Base-by-base conservation (phyloP, 1,140 invertebrate species). In the Drosophila guanche region DNA sequence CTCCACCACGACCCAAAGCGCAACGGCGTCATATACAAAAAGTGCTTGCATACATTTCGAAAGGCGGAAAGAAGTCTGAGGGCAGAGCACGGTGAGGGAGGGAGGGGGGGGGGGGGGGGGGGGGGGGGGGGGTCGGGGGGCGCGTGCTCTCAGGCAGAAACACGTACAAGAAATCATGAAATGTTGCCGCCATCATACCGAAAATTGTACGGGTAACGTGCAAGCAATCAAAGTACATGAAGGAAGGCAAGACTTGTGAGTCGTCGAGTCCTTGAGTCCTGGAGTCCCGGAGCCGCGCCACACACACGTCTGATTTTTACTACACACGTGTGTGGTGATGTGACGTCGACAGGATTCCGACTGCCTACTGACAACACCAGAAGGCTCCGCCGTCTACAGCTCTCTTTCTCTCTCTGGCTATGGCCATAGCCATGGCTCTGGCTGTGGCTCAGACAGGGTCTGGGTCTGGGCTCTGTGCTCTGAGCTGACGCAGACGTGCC, bases 161-260 rank as follows among this genome's bases (percentile, higher is more conserved):
- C 86, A 90, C 86, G 86, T 90, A 90, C 76, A 55, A 74, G 81
- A 90, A 90, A 90, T 90, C 86, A 90, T 90, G 86, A 90, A 89
- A 90, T 89, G 86, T 89, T 89, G 86, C 86, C 78, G 78, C 79
- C 86, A 86, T 86, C 81, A 86, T 86, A 81, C 81, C 83, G 78
- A 89, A 85, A 89, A 89, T 86, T 86, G 81, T 86, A 86, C 78
- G 84, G 81, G 81, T 76, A 89, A 89, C 86, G 86, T 89, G 86
- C 86, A 81, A 76, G 80, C 86, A 89, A 89, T 89, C 86, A 89
- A 89, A 86, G 86, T 61, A 70, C 68, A 89, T 76, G 74, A 66
- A 69, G 63, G 43, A 60, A 60, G 43, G 46, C 76, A 56, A 51
- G 61, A 46, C 56, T 40, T 42, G 43, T 45, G 23, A 53, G 52